Evolutionary conservation across 2,113 vertebrate species (phyloP).

Genomic region (Capreolus pygargus): DNA sequence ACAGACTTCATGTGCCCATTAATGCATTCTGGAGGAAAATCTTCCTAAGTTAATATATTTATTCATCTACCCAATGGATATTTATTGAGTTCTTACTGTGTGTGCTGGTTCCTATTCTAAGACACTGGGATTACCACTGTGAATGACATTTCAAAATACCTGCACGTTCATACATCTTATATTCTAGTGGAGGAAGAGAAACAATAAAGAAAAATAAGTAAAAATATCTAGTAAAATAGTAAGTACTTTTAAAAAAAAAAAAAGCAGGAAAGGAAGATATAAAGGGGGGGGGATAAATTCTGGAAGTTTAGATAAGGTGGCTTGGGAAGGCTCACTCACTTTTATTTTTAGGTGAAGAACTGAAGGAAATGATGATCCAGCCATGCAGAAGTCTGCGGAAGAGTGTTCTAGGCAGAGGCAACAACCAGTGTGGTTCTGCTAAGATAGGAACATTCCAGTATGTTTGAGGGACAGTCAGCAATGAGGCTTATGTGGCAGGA

Average conservation of each 20-base stretch:
- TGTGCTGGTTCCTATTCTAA: neutral
- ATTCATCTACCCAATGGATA: neutral
- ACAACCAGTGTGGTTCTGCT: no score
- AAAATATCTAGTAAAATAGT: neutral
- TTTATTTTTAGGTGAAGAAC: neutral
- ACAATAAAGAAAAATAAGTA: neutral
- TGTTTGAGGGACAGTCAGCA: neutral
- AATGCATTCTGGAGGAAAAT: neutral
- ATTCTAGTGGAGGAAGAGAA: neutral
- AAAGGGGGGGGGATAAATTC: neutral
- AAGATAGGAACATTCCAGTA: neutral
- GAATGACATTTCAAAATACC: neutral
- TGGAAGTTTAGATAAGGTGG: neutral
- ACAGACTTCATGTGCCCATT: neutral
- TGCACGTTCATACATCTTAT: neutral
- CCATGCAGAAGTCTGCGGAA: neutral
- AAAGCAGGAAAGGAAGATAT: neutral
- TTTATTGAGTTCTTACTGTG: neutral
- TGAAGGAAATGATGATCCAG: neutral
- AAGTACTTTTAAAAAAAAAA: neutral
- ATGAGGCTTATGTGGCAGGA: neutral
- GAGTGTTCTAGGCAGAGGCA: neutral
- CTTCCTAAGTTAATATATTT: neutral
- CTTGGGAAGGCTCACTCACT: neutral
- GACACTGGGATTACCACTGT: neutral